These are phyloP conservation scores for Melanotaenia pygmaea DNA, from an alignment of 2,797 vertebrate species.

Conservation along the genomic window DNA sequence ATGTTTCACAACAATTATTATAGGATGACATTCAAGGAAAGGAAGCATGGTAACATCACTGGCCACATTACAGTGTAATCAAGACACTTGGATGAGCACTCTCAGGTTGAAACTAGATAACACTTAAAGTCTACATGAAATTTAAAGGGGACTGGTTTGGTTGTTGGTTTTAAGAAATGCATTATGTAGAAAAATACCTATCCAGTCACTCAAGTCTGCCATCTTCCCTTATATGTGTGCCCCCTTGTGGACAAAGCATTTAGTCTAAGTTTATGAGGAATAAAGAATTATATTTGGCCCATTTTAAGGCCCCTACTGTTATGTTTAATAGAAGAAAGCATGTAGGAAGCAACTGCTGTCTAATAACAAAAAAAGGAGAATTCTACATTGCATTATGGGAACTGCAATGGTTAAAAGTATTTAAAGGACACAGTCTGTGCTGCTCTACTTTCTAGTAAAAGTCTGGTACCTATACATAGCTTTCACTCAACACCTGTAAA, in stretches of 20 bases:
- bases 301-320: background rate
- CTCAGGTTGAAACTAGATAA: background rate
- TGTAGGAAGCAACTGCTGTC: background rate
- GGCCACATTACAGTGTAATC: background rate
- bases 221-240: constrained; percentile 3
- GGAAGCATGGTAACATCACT: background rate
- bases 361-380: background rate
- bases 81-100: background rate
- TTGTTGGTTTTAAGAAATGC: background rate
- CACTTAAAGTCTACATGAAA: background rate
- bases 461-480: background rate
- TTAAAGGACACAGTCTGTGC: background rate
- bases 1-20: background rate
- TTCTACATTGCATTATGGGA: background rate
- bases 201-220: background rate
- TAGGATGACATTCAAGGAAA: background rate
- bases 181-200: background rate
- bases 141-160: background rate
- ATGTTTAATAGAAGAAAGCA: background rate
- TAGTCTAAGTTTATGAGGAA: background rate
- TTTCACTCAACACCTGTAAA: background rate
- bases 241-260: constrained; percentile 17
- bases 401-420: background rate
- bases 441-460: background rate
- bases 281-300: background rate